Base-by-base conservation (phyloP, 2,797 vertebrate species). In the Numenius phaeopus region DNA sequence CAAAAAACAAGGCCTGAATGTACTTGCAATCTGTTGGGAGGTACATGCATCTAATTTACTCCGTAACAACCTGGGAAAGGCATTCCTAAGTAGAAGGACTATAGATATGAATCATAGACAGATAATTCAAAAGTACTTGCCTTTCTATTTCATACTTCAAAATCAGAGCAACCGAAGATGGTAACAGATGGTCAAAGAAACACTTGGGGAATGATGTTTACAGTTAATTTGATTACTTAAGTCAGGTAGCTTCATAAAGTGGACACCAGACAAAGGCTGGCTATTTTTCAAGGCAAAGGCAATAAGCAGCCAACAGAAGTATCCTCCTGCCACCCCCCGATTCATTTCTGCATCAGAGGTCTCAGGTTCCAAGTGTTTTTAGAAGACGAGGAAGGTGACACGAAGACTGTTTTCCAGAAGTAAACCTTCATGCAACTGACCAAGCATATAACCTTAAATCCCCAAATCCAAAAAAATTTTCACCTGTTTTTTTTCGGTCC, bases 131-230 rank as follows among this genome's bases (percentile, higher is more conserved):
- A 93, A 88, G 29, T 34, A 83, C 9, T 83, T 0, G 1, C 32
- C 24, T n/a, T 85, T 78, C 61, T 32, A 59, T 39, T 54, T 79
- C 58, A 47, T 69, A 62, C 14, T 81, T 78, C 11, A 86, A 79
- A 88, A 91, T 49, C 79, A 94, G 32, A 88, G n/a, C 46, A 88
- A 83, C 9, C 0, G 0, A 71, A 83, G 72, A 94, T 7, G 8
- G 76, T 62, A 94, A 92, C 82, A 97, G 89, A 94, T 92, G 92
- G 89, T 27, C 87, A 83, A 77, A 92, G 55, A 73, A 94, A 85
- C 81, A 89, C 83, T 64, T 73, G 89, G 73, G 77, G 67, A 94
- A 93, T 44, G 6, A 87, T 32, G 58, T 58, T 83, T 94, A 90
- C 78, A 87, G 77, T 61, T 70, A 93, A 78, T 83, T 54, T 88